Evolutionary conservation across 2,797 vertebrate genomes (phyloP).

Genomic region (Valencia hispanica): DNA sequence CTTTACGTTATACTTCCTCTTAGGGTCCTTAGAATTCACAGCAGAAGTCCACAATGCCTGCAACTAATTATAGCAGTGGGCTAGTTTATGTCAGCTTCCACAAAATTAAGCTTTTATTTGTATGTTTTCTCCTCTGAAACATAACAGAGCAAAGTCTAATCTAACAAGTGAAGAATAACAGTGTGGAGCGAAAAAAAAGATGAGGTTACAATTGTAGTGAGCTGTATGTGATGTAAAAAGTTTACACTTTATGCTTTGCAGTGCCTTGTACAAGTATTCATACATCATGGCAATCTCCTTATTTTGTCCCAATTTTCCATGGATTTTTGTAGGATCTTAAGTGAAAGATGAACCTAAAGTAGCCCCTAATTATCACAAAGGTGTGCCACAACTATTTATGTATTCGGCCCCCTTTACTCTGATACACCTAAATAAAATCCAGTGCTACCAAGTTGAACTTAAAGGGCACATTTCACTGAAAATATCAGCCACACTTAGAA

Average conservation of each 20-base stretch:
- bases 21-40: background rate
- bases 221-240: background rate
- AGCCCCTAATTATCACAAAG: background rate
- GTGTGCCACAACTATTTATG: background rate
- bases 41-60: background rate
- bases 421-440: background rate
- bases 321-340: background rate
- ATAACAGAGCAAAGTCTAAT: background rate
- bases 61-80: constrained; percentile 1
- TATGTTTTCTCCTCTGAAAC: background rate
- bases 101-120: background rate
- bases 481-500: background rate
- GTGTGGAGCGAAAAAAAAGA: background rate
- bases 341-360: background rate
- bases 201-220: background rate
- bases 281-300: background rate
- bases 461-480: background rate
- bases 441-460: background rate
- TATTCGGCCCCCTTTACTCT: background rate
- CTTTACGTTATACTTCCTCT: background rate
- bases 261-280: background rate
- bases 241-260: background rate
- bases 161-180: background rate
- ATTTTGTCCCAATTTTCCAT: background rate
- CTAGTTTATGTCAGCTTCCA: background rate